Percentiles rank a stretch among this genome's conserved stretches.
These are phyloP conservation scores for Drosophila niveifrons DNA, from an alignment of 2,888 invertebrate genomes.

Conservation along the genomic window DNA sequence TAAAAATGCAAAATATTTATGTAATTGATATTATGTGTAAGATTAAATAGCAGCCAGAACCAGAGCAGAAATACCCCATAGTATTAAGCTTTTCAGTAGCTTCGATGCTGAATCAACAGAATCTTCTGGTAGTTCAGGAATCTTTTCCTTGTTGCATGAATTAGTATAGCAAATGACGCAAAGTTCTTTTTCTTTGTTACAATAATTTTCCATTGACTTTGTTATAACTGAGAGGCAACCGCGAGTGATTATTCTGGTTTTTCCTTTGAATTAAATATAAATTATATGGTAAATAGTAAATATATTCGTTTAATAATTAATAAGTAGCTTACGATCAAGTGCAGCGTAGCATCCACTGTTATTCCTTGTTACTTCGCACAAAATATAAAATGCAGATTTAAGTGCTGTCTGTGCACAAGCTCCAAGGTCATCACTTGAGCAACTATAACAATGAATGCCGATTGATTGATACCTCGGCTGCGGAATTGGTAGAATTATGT, in stretches of 20 bases:
- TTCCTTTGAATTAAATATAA: background rate
- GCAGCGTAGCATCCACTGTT: background rate
- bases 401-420: background rate
- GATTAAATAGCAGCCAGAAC: too few relatives aligned
- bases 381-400: background rate
- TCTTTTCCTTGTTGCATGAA: background rate
- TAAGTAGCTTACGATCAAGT: background rate
- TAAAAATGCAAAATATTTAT: too few relatives aligned
- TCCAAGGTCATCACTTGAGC: background rate
- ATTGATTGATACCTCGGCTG: background rate
- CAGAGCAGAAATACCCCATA: too few relatives aligned
- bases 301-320: too few relatives aligned
- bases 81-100: too few relatives aligned
- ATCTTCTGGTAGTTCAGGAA: background rate
- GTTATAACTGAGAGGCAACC: background rate
- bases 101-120: too few relatives aligned
- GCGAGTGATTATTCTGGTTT: background rate
- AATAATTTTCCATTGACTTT: background rate
- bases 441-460: background rate
- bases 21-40: too few relatives aligned
- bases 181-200: background rate
- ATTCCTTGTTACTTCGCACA: background rate
- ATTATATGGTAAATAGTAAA: too few relatives aligned
- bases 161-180: background rate
- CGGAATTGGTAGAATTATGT: too few relatives aligned